Percentiles rank a stretch among this genome's conserved stretches.
Conservation (phyloP, 2,888 invertebrate genomes). For the Brenthis daphne region DNA sequence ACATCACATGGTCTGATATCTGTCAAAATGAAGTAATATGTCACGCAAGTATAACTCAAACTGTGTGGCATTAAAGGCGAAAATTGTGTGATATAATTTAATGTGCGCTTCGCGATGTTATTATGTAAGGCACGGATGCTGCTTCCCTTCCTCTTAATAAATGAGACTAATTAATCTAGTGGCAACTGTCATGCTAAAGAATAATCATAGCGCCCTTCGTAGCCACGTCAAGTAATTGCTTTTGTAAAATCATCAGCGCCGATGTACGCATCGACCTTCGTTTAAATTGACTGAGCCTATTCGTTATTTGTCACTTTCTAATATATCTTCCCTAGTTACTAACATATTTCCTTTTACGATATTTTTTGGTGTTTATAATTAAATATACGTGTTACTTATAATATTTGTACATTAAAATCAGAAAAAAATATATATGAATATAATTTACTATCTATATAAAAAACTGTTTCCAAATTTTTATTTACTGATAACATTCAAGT, state of each 20-base stretch:
- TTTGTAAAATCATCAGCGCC: conserved; percentile 64
- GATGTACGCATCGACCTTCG: conserved; percentile 42
- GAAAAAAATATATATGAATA: too few relatives aligned
- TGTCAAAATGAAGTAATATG: conserved; percentile 16
- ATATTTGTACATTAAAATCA: too few relatives aligned
- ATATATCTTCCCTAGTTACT: conserved; percentile 30
- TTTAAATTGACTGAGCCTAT: conserved; percentile 37
- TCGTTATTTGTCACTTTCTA: conserved; percentile 38
- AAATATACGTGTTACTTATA: too few relatives aligned
- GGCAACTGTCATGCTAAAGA: conserved; percentile 77
- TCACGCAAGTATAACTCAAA: conserved; percentile 20
- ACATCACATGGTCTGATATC: conserved; percentile 11
- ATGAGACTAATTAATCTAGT: conserved; percentile 75
- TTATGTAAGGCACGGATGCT: conserved; percentile 52
- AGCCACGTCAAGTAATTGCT: conserved; percentile 66
- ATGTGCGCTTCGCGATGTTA: conserved; percentile 39
- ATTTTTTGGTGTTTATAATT: conserved; percentile 5
- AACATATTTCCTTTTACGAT: conserved; percentile 23
- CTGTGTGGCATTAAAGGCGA: conserved; percentile 29
- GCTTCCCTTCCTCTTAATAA: conserved; percentile 63
- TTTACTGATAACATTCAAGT: too few relatives aligned
- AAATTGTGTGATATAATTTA: conserved; percentile 36
- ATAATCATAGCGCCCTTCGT: conserved; percentile 58
- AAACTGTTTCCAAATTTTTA: too few relatives aligned
- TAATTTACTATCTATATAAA: too few relatives aligned